Evolutionary conservation across 1,140 invertebrate genomes (phyloP), one percentile per base, ranked within the genome.

Genomic region (Eurosta solidaginis): DNA sequence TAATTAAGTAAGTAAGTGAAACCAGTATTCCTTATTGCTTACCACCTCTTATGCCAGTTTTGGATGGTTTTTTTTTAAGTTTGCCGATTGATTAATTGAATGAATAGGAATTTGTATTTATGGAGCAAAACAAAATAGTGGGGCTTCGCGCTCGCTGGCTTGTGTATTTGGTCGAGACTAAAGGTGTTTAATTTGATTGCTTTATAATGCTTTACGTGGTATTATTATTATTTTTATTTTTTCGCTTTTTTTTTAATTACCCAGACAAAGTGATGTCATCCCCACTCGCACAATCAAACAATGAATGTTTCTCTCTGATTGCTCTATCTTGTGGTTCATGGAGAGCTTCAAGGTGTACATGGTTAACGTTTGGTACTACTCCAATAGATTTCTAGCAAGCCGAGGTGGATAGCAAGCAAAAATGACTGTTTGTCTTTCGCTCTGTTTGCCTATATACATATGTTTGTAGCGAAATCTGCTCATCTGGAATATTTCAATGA

Each of bases 251-350:
- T n/a, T n/a, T n/a, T n/a, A n/a, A n/a, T 12, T 40, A 63, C 54
- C 17, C 25, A 63, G 54, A 6, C 54, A 36, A 10, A 68, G 59
- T 68, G 59, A 68, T 68, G 59, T 68, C 59, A 68, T 68, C 33
- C 27, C 29, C 33, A 68, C 59, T 17, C 59, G 27, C 59, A 36
- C 29, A 68, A 20, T 27, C 33, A 22, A 33, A 59, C 29, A 36
- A 27, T 59, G n/a, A n/a, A n/a, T 59, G 27, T 68, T 20, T 7
- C 59, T 9, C 33, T 68, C 33, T 42, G 45, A 9, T 47, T 47
- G 5, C 45, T 47, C n/a, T n/a, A n/a, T n/a, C n/a, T n/a, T n/a
- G n/a, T n/a, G n/a, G n/a, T n/a, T n/a, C 17, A 29, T 27, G 22
- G 27, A 59, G 27, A 59, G 12, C 4, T 14, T 36, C 4, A 17